Evolutionary conservation across 2,113 vertebrate species (phyloP).

Genomic region (Sula dactylatra): DNA sequence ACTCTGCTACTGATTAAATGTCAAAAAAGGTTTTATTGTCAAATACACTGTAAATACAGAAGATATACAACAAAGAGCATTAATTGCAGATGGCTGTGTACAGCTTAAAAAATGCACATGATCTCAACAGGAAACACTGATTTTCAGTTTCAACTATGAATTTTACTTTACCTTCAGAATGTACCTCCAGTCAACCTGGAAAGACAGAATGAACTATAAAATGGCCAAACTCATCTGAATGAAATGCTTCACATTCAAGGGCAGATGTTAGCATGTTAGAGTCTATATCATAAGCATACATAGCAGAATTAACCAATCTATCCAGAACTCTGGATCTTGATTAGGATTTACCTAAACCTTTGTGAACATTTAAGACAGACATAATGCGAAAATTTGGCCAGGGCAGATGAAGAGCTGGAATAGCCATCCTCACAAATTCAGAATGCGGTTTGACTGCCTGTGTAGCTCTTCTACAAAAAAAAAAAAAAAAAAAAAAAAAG

Average conservation of each 20-base stretch:
- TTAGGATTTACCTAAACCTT: background rate
- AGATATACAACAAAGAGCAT: conserved; percentile 52
- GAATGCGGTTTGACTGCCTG: background rate
- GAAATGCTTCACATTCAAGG: background rate
- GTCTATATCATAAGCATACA: background rate
- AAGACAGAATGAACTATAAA: background rate
- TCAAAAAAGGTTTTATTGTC: conserved; percentile 66
- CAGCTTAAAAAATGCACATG: background rate
- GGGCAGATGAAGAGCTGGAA: background rate
- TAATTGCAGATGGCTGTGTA: conserved; percentile 33
- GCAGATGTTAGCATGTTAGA: background rate
- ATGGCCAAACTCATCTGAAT: background rate
- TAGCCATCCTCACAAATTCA: background rate
- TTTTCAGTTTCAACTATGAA: conserved; percentile 8
- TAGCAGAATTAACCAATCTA: background rate
- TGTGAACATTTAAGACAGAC: background rate
- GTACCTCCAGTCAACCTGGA: background rate
- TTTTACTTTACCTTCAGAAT: background rate
- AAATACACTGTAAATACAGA: conserved; percentile 51
- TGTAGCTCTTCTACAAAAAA: background rate
- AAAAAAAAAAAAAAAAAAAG: background rate
- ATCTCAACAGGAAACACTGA: background rate
- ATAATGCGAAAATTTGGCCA: fast-evolving
- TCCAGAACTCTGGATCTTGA: background rate
- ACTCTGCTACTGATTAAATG: conserved; percentile 64